Conservation (phyloP, 1,140 invertebrate genomes). For the Drosophila yakuba region DNA sequence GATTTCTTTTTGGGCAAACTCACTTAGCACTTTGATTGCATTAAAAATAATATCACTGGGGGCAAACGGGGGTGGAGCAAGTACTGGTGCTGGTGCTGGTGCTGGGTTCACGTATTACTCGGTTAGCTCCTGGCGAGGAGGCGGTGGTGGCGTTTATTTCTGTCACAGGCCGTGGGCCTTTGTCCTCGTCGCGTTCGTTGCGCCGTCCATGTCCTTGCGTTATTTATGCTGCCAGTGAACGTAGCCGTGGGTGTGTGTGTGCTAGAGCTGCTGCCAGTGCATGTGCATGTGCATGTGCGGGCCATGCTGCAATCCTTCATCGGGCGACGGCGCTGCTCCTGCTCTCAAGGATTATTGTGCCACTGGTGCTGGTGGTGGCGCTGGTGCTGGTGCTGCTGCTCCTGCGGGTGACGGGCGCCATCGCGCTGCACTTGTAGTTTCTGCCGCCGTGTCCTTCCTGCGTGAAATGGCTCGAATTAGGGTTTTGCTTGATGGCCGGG, state of each 20-base stretch:
- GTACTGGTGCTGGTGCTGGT: background rate
- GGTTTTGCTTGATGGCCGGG: constrained; percentile 26
- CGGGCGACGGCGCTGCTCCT: constrained; percentile 27
- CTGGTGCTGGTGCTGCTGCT: constrained; percentile 26
- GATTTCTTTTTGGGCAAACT: constrained; percentile 51
- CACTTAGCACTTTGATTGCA: constrained; percentile 74
- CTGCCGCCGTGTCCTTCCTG: constrained; percentile 53
- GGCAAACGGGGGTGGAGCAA: background rate
- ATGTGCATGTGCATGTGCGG: constrained; percentile 36
- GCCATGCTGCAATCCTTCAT: constrained; percentile 62
- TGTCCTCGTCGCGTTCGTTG: constrained; percentile 68
- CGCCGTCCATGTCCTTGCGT: constrained; percentile 76
- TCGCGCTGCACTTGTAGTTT: constrained; percentile 18
- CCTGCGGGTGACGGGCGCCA: constrained; percentile 49
- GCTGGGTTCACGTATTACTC: constrained; percentile 43
- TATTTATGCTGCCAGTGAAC: constrained; percentile 63
- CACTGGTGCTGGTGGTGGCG: constrained; percentile 31
- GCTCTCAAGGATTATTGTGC: constrained; percentile 41
- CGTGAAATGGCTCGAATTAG: constrained; percentile 63
- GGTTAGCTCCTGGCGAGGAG: constrained; percentile 49
- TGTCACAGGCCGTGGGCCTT: constrained; percentile 54
- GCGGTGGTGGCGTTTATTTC: constrained; percentile 50
- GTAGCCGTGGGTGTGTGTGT: background rate
- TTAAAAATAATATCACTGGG: constrained; percentile 69
- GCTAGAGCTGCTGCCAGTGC: background rate